Evolutionary conservation across 2,113 vertebrate species (phyloP).

Genomic region (Sinocyclocheilus rhinocerous): DNA sequence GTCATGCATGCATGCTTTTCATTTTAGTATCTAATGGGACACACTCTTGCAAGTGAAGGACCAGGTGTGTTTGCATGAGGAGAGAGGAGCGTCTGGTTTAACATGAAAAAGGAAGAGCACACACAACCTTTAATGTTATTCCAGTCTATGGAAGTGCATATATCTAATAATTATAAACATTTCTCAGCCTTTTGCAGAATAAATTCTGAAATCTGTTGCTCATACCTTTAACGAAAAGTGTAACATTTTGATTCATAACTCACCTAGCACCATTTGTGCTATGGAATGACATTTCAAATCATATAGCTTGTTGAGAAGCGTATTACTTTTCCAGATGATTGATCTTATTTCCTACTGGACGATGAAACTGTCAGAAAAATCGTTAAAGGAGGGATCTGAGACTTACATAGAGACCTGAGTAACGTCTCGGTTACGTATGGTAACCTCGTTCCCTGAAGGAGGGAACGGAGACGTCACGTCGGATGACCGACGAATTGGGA

Average conservation of each 20-base stretch:
- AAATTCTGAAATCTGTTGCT: not conserved
- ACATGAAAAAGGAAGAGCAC: not conserved
- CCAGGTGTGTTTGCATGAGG: not conserved
- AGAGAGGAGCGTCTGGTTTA: not conserved
- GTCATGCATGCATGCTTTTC: slow-evolving; percentile 1
- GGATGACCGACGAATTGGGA: too few relatives aligned
- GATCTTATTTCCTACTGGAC: not conserved
- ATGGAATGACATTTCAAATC: not conserved
- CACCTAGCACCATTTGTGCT: not conserved
- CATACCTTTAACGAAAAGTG: not conserved
- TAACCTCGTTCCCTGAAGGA: too few relatives aligned
- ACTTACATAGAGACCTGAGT: not conserved
- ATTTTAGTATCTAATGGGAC: not conserved
- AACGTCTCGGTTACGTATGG: too few relatives aligned
- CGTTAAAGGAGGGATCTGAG: not conserved
- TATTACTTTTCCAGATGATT: not conserved
- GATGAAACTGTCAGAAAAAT: not conserved
- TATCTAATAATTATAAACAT: too few relatives aligned
- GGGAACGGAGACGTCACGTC: too few relatives aligned
- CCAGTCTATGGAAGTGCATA: too few relatives aligned
- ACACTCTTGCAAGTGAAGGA: not conserved
- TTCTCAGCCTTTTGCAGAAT: too few relatives aligned
- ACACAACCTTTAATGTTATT: not conserved
- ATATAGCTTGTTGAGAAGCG: not conserved
- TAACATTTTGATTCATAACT: not conserved